A percentile compares a stretch with the other conserved stretches of the same genome.
Evolutionary conservation across 1,140 invertebrate species (phyloP).

Genomic region (Caenorhabditis briggsae): DNA sequence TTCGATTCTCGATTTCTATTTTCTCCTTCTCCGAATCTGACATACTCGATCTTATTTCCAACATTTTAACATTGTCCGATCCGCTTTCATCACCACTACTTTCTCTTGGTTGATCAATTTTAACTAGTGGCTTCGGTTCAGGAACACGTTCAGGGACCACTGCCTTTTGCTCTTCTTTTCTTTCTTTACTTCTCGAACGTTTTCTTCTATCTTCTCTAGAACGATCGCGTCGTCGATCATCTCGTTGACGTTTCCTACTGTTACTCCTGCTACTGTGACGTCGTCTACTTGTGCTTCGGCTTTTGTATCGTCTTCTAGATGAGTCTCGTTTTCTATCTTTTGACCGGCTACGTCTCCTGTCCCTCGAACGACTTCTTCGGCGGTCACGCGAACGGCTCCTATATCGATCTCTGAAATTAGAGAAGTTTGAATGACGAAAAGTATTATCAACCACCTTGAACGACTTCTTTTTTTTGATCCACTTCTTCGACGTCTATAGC

Average conservation of each 20-base stretch:
- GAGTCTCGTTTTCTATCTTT: slow-evolving; percentile 7
- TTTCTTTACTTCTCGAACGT: not conserved
- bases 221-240: slow-evolving; percentile 7
- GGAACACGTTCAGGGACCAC: not conserved
- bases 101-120: slow-evolving; percentile 17
- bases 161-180: not conserved
- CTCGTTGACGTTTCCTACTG: not conserved
- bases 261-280: slow-evolving; percentile 42
- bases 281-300: slow-evolving; percentile 47
- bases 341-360: slow-evolving; percentile 43
- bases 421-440: too few relatives aligned
- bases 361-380: slow-evolving; percentile 1
- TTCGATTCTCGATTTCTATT: slow-evolving; percentile 76
- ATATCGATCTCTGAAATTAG: not conserved
- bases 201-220: slow-evolving; percentile 12
- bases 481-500: slow-evolving; percentile 1
- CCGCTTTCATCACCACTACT: slow-evolving; percentile 42
- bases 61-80: slow-evolving; percentile 23
- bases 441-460: not conserved
- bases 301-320: slow-evolving; percentile 19
- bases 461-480: not conserved
- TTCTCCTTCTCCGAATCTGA: slow-evolving; percentile 75
- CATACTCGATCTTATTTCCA: slow-evolving; percentile 69
- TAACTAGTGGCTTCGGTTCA: not conserved
- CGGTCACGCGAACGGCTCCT: slow-evolving; percentile 26